Base-by-base conservation (phyloP, 1,140 invertebrate genomes). In the Bombus huntii region DNA sequence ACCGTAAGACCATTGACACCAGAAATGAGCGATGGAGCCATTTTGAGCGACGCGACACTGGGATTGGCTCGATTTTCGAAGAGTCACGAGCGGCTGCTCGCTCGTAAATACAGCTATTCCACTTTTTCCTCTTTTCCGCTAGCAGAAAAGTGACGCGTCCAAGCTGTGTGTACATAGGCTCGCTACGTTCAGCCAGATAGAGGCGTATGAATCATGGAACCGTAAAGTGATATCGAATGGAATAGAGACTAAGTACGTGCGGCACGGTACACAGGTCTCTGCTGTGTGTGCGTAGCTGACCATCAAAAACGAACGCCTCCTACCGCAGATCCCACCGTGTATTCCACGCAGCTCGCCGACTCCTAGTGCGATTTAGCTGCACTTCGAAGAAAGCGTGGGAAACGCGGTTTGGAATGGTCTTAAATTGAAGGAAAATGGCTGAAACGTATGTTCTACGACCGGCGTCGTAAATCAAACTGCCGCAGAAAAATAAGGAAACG, bases 181-280 rank as follows among this genome's bases (percentile, higher is more conserved):
- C 31, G 34, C 22, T 66, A 65, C 70, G 66, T 37, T 62, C 34
- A n/a, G 70, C 34, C 73, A 44, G 47, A 57, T 42, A 79, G 70
- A 72, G 34, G 66, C 57, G 72, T 88, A 92, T 93, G 93, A 94
- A 92, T 93, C 92, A 91, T 89, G 80, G 82, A 84, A 82, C 89
- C 89, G 86, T 93, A 92, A 94, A 94, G 91, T 91, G 91, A 93
- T 93, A 93, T 92, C 88, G 88, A 83, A 89, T 83, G 88, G 85
- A 90, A 87, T 83, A 88, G 89, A 89, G 85, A 90, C 76, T 88
- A 86, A 89, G 84, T 86, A 90, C 73, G 81, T 78, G 57, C 66
- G 53, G 65, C 44, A 71, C 39, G 65, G 15, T 89, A 72, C 86
- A 80, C 78, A 9, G 31, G 47, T 57, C 76, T 62, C 44, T 53